These are phyloP conservation scores for Andrena haemorrhoa DNA, from an alignment of 2,888 invertebrate genomes.

Conservation along the genomic window DNA sequence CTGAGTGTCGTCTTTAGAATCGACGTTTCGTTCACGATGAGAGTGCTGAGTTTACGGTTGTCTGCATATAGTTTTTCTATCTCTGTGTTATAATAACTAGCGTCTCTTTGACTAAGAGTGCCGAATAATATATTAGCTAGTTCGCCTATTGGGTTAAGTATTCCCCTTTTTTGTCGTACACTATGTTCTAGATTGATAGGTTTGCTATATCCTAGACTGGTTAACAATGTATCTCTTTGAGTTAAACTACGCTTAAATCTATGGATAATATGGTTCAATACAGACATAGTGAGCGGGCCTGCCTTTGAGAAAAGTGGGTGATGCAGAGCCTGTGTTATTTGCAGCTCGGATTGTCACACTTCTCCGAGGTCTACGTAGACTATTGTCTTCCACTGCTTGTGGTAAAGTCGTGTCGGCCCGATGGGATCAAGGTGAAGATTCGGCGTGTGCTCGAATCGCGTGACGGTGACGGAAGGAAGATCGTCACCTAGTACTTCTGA, in stretches of 20 bases:
- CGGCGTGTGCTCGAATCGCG: not conserved
- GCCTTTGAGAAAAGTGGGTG: not conserved
- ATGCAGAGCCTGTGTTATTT: slow-evolving; percentile 6
- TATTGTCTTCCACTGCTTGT: not conserved
- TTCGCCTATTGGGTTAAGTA: not conserved
- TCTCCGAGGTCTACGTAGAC: not conserved
- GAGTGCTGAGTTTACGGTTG: not conserved
- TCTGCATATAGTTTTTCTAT: not conserved
- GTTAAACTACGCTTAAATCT: not conserved
- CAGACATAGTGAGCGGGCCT: not conserved
- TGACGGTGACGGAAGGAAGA: not conserved
- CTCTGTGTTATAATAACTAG: not conserved
- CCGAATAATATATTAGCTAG: not conserved
- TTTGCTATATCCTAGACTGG: not conserved
- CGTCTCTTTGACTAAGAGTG: not conserved
- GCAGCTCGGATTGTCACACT: not conserved
- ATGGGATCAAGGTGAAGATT: not conserved
- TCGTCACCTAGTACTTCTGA: too few relatives aligned
- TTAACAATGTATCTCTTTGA: not conserved
- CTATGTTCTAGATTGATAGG: not conserved
- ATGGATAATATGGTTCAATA: not conserved
- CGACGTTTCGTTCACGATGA: not conserved
- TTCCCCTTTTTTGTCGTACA: not conserved
- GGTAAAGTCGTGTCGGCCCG: not conserved
- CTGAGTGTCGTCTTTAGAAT: not conserved